Evolutionary conservation across 2,888 invertebrate genomes (phyloP), one percentile per base, ranked within the genome.

Genomic region (Cancer borealis): DNA sequence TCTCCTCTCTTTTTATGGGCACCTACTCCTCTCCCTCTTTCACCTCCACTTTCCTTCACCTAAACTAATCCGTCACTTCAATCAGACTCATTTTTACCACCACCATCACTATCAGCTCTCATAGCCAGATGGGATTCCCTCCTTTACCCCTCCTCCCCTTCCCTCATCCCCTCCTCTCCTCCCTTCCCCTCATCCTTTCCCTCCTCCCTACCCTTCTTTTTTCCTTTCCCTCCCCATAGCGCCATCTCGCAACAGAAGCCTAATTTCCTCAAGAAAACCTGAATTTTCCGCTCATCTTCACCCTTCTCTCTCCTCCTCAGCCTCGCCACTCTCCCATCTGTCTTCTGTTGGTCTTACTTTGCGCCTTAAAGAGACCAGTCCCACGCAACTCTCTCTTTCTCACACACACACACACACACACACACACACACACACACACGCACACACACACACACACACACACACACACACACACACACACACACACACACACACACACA

Each of bases 231-330:
- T 6, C 66, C 21, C 66, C n/a, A n/a, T 66, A 30, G 1, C 79
- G 30, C 79, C 4, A 30, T 14, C 79, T 79, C 26, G 30, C 79
- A 10, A 8, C 79, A 79, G 73, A n/a, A 79, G 79, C 30, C 30
- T 79, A 79, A 79, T 79, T 79, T 79, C 30, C 79, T 21, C 30
- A 79, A 79, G 79, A 79, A 79, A 8, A 30, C 30, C 79, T 79
- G 79, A 79, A 79, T 79, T 79, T 79, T 79, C 79, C 79, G 79
- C 79, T 79, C 79, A 79, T 79, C 79, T 79, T 79, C 79, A 79
- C 79, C 30, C 30, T 79, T 79, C 30, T 30, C 26, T 30, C 79
- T 79, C 79, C 3, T 79, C 30, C 26, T 73, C 73, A 73, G n/a
- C 73, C 3, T 73, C 73, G 73, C 26, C 73, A 4, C 73, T n/a